A percentile compares a stretch with the other conserved stretches of the same genome.
phyloP scores from a whole-genome alignment of 2,113 vertebrate species.

The Anhinga anhinga region DNA sequence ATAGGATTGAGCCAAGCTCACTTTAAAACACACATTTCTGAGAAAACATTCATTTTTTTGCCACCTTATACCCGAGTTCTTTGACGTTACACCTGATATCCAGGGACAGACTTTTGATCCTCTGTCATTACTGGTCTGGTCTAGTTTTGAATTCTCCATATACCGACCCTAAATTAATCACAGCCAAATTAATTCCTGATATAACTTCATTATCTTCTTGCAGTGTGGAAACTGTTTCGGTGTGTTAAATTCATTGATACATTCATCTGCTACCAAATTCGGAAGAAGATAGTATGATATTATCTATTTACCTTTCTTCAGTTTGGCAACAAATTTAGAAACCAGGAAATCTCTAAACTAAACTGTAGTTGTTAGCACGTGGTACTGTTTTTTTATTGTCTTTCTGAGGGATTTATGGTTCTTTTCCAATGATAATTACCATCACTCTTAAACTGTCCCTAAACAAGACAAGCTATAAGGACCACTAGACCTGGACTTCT shows the following conservation, averaged over 20 bases:
- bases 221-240: not conserved
- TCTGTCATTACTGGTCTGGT: not conserved
- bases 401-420: not conserved
- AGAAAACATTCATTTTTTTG: not conserved
- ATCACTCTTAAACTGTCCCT: not conserved
- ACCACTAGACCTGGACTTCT: not conserved
- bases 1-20: not conserved
- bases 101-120: not conserved
- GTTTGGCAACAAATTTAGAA: not conserved
- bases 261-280: not conserved
- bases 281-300: not conserved
- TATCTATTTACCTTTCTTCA: not conserved
- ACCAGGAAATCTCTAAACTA: not conserved
- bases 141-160: not conserved
- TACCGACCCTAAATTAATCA: not conserved
- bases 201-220: not conserved
- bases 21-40: not conserved
- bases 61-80: not conserved
- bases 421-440: not conserved
- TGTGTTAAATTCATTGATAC: not conserved
- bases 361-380: not conserved
- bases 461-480: not conserved
- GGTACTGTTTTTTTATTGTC: not conserved
- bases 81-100: not conserved
- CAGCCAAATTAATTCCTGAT: not conserved